Evolutionary conservation across 2,888 invertebrate genomes (phyloP).

Genomic region (Taphrorychus bicolor): DNA sequence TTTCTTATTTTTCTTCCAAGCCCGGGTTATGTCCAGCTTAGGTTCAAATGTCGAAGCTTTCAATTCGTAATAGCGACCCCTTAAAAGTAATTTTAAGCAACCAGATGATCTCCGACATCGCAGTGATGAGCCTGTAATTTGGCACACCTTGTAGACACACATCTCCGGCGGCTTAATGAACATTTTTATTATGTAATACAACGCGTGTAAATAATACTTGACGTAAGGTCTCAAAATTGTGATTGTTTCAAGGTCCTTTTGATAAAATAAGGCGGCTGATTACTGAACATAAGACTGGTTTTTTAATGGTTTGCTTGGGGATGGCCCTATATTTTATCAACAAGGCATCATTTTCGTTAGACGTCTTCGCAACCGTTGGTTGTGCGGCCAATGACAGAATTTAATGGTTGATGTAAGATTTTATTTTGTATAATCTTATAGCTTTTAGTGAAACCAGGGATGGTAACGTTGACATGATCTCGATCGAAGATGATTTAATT

Average conservation of each 20-base stretch:
- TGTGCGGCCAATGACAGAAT: neutral
- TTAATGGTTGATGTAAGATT: conserved; percentile 25
- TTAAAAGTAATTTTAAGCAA: no score
- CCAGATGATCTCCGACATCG: no score
- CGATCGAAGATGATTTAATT: conserved; percentile 29
- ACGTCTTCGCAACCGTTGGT: neutral
- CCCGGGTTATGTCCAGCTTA: no score
- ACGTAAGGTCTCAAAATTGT: conserved; percentile 17
- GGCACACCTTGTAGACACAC: neutral
- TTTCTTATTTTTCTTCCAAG: no score
- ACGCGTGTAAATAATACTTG: conserved; percentile 4
- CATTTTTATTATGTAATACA: neutral
- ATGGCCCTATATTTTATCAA: conserved; percentile 16
- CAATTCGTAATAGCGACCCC: no score
- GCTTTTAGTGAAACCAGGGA: conserved; percentile 33
- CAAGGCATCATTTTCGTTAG: conserved; percentile 2
- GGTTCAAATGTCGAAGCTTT: no score
- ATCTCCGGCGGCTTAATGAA: neutral
- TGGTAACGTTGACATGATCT: conserved; percentile 34
- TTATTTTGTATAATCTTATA: conserved; percentile 33
- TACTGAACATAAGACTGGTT: conserved; percentile 14
- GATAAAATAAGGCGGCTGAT: conserved; percentile 14
- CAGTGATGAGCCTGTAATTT: no score
- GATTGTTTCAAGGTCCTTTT: conserved; percentile 9
- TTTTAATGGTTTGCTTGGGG: conserved; percentile 12